A percentile compares a stretch with the other conserved stretches of the same genome.
Evolutionary conservation across 2,113 vertebrate genomes (phyloP).

Genomic region (Patagioenas fasciata): DNA sequence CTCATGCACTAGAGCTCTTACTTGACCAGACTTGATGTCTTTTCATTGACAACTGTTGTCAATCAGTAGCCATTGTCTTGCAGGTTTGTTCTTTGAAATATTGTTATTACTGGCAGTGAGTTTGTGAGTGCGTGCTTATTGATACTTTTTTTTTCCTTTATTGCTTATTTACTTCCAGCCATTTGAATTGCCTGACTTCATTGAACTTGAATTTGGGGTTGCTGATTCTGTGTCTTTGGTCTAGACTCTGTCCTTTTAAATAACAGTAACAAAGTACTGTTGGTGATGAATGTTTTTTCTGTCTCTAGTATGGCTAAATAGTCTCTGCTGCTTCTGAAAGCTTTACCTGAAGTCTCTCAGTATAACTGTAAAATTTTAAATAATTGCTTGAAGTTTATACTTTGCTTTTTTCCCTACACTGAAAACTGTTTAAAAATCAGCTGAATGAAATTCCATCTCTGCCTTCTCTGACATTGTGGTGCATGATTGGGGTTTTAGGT

Average conservation of each 20-base stretch:
- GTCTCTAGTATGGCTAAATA: background rate
- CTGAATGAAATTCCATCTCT: background rate
- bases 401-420: background rate
- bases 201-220: conserved; percentile 20
- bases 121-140: background rate
- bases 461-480: background rate
- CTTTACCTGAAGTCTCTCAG: background rate
- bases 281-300: background rate
- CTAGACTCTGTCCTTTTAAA: conserved; percentile 52
- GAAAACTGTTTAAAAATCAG: background rate
- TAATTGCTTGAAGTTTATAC: background rate
- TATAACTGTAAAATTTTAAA: background rate
- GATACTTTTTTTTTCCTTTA: background rate
- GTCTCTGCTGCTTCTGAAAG: background rate
- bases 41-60: background rate
- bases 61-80: background rate
- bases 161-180: conserved; percentile 25
- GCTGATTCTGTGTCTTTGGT: conserved; percentile 35
- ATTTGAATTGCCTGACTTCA: conserved; percentile 40
- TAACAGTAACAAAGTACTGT: background rate
- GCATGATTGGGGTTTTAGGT: background rate
- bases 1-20: background rate
- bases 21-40: background rate
- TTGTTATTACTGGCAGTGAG: background rate
- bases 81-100: background rate